Conservation (phyloP, 2,113 vertebrate species). For the Thryonomys swinderianus region DNA sequence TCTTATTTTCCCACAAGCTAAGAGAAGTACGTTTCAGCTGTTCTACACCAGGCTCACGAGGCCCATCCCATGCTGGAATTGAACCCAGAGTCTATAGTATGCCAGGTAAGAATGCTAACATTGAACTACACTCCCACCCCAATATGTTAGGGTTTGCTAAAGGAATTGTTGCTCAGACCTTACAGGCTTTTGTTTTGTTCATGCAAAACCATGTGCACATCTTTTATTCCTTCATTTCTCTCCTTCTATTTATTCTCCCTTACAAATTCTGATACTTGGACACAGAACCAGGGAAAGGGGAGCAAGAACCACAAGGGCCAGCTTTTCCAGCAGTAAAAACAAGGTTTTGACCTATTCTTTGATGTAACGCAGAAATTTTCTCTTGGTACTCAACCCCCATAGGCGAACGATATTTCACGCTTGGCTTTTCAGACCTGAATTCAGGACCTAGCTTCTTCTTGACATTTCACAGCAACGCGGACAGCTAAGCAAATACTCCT, state of each 20-base stretch:
- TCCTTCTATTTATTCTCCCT: neutral
- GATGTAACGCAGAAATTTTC: neutral
- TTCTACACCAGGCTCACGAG: neutral
- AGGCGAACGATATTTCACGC: constrained; percentile 31
- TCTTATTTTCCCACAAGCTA: neutral
- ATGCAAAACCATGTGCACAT: neutral
- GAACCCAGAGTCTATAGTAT: neutral
- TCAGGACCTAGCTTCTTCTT: neutral
- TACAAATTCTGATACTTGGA: neutral
- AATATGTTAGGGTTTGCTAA: too few species aligned
- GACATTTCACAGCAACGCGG: neutral
- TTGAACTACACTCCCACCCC: neutral
- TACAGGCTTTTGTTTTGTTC: neutral
- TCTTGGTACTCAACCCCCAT: neutral
- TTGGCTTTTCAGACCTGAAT: neutral
- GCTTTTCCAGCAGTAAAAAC: constrained; percentile 35
- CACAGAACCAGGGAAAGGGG: neutral
- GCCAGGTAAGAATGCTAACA: neutral
- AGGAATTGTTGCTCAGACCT: neutral
- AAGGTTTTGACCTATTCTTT: neutral
- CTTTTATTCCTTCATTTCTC: neutral
- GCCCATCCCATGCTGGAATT: neutral
- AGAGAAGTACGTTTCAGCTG: neutral
- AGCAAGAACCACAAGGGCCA: neutral
- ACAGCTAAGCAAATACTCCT: neutral